Conservation (phyloP, 2,797 vertebrate species). For the Iguana delicatissima region DNA sequence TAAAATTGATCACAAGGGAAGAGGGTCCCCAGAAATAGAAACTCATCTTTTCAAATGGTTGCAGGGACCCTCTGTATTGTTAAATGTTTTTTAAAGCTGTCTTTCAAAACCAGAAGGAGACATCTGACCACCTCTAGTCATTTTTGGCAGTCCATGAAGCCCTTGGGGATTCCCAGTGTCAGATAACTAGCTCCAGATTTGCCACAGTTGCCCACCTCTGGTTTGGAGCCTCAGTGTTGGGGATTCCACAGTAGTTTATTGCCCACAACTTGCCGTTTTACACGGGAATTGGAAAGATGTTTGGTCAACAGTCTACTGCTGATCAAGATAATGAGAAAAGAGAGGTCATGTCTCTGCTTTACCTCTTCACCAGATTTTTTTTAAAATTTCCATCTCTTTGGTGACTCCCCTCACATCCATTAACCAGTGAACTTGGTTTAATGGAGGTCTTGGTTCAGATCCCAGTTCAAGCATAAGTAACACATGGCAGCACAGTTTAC, state of each 20-base stretch:
- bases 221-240: background rate
- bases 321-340: background rate
- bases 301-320: background rate
- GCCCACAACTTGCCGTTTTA: background rate
- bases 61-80: no score
- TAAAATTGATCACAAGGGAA: no score
- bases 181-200: no score
- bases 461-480: background rate
- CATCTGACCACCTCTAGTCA: no score
- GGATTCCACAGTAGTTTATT: background rate
- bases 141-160: no score
- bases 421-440: background rate
- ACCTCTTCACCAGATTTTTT: background rate
- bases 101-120: no score
- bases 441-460: background rate
- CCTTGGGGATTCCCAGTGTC: no score
- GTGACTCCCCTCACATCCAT: background rate
- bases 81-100: no score
- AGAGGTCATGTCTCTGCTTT: background rate
- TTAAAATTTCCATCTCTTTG: background rate
- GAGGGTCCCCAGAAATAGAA: no score
- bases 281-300: background rate
- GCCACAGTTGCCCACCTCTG: no score
- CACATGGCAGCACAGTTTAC: no score
- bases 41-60: no score